These are phyloP conservation scores for Artemia sinica DNA, from an alignment of 2,888 invertebrate genomes.

Conservation along the genomic window DNA sequence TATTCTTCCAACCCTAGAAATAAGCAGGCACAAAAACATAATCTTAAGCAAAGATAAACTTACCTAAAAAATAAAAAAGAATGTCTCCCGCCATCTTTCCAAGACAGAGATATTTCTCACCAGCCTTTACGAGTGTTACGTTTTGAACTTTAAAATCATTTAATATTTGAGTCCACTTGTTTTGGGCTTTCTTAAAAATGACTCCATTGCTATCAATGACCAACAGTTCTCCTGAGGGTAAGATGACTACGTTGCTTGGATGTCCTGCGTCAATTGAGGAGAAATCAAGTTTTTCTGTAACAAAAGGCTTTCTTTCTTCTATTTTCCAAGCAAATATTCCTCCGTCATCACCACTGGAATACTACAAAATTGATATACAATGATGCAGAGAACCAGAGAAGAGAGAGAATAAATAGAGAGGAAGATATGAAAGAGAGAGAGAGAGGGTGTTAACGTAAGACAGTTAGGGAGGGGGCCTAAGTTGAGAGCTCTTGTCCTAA, in stretches of 20 bases:
- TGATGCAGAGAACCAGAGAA: no score
- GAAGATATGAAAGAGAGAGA: no score
- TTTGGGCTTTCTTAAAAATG: not conserved
- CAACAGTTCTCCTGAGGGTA: not conserved
- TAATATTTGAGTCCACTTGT: not conserved
- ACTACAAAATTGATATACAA: not conserved
- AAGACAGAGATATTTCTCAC: not conserved
- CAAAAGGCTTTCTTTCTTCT: not conserved
- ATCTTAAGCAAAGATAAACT: not conserved
- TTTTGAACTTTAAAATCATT: not conserved
- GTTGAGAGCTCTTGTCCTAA: no score
- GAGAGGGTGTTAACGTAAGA: no score
- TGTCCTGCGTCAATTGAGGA: not conserved
- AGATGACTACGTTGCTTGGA: not conserved
- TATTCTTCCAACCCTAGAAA: no score
- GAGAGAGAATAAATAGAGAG: no score
- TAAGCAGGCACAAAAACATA: no score
- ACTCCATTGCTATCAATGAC: not conserved
- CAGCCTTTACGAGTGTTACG: not conserved
- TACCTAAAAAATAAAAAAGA: not conserved
- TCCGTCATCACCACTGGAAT: constrained; percentile 6
- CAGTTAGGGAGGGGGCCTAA: no score
- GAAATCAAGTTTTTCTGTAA: not conserved
- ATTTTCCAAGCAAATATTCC: not conserved
- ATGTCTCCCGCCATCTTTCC: not conserved